Percentiles rank a stretch among this genome's conserved stretches.
Conservation (phyloP, 2,888 invertebrate genomes). For the Epicampocera succincta region DNA sequence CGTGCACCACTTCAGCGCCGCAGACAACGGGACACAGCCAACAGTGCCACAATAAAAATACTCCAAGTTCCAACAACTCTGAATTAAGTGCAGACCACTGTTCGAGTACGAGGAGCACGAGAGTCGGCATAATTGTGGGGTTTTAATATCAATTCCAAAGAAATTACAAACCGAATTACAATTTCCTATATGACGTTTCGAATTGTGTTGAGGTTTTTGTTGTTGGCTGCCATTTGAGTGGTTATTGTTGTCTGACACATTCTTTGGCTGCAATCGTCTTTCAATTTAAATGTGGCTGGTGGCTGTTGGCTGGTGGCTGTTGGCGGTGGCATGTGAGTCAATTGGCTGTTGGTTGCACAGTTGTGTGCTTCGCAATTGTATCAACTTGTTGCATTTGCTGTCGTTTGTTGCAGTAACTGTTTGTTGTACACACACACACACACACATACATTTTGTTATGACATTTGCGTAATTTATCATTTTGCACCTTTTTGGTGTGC, state of each 20-base stretch:
- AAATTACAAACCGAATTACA: constrained; percentile 49
- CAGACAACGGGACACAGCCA: constrained; percentile 6
- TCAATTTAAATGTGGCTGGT: constrained; percentile 10
- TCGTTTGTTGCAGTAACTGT: constrained; percentile 37
- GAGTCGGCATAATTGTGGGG: constrained; percentile 65
- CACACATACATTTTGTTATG: constrained; percentile 64
- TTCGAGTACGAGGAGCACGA: constrained; percentile 20
- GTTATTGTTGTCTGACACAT: constrained; percentile 52
- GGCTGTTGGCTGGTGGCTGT: not conserved
- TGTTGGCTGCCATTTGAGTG: constrained; percentile 1
- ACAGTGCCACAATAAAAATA: constrained; percentile 47
- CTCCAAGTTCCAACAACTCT: constrained; percentile 31
- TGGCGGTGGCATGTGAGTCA: constrained; percentile 49
- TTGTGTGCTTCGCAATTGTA: constrained; percentile 38
- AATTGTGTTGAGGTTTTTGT: constrained; percentile 55
- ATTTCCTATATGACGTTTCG: constrained; percentile 60
- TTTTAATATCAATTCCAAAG: constrained; percentile 59
- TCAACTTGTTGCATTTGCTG: constrained; percentile 45
- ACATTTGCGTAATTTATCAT: constrained; percentile 70
- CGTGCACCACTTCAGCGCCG: constrained; percentile 20
- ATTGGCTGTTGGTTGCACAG: constrained; percentile 17
- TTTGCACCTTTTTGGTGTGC: constrained; percentile 69
- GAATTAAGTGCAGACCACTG: constrained; percentile 41
- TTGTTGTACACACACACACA: too few species aligned
- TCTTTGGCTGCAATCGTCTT: constrained; percentile 33